Evolutionary conservation across 2,888 invertebrate genomes (phyloP).

Genomic region (Pollenia angustigena): DNA sequence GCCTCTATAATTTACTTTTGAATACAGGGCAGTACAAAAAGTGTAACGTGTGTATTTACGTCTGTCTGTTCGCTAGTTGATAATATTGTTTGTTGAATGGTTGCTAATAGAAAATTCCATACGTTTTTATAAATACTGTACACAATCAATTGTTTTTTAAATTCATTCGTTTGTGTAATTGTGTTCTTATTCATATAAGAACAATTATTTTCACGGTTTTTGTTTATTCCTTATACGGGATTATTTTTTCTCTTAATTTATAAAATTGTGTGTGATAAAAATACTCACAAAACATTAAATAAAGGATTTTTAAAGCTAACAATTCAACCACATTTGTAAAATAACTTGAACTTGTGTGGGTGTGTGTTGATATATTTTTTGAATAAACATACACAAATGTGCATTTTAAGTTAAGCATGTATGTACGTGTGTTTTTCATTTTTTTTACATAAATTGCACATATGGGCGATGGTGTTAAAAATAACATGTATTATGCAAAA

Average conservation of each 20-base stretch:
- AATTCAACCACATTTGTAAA: conserved; percentile 52
- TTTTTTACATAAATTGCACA: neutral
- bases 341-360: conserved; percentile 32
- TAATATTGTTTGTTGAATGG: conserved; percentile 26
- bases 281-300: conserved; percentile 6
- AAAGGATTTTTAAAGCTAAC: conserved; percentile 37
- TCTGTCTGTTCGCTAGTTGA: conserved; percentile 1
- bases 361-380: conserved; percentile 10
- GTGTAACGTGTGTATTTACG: neutral
- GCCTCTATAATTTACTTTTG: conserved; percentile 35
- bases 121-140: conserved; percentile 49
- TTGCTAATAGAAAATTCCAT: conserved; percentile 60
- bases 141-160: conserved; percentile 54
- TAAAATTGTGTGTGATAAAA: conserved; percentile 37
- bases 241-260: conserved; percentile 30
- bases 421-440: neutral
- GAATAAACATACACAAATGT: neutral
- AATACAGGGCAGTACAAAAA: conserved; percentile 13
- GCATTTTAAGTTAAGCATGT: neutral
- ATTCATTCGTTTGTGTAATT: conserved; percentile 2
- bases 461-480: conserved; percentile 61
- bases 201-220: neutral
- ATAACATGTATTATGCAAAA: conserved; percentile 59
- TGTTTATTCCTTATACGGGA: conserved; percentile 1
- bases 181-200: neutral